Percentiles rank a stretch among this genome's conserved stretches.
phyloP scores from a whole-genome alignment of 2,113 vertebrate genomes.

The Hemibagrus wyckioides region DNA sequence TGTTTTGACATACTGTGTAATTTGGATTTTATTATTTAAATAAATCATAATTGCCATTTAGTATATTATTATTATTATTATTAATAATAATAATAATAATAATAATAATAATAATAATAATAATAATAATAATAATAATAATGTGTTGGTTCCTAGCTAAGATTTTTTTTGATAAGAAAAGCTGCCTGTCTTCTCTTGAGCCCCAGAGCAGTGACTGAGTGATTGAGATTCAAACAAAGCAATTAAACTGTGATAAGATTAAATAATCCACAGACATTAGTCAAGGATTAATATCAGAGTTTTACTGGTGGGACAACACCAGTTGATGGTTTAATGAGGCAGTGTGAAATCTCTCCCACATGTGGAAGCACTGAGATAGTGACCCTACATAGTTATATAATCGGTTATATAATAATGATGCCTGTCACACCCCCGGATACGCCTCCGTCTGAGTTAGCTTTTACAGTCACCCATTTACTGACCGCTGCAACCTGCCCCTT shows the following conservation, averaged over 20 bases:
- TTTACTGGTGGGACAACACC: slow-evolving; percentile 13
- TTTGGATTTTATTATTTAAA: not conserved
- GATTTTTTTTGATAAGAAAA: not conserved
- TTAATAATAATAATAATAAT: not conserved
- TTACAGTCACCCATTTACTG: not conserved
- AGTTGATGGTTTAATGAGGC: not conserved
- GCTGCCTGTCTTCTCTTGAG: not conserved
- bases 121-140: not conserved
- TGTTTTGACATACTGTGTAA: not conserved
- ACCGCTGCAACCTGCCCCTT: not conserved
- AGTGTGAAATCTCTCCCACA: not conserved
- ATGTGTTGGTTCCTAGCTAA: not conserved
- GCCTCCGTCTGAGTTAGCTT: not conserved
- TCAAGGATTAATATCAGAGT: not conserved
- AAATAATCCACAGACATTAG: not conserved
- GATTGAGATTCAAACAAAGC: slow-evolving; percentile 10
- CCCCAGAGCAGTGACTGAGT: slow-evolving; percentile 8
- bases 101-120: not conserved
- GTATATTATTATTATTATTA: not conserved
- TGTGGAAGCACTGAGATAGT: not conserved
- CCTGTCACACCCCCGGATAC: not conserved
- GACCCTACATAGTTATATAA: not conserved
- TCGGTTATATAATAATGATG: not conserved
- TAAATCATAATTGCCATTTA: not conserved
- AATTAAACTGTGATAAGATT: slow-evolving; percentile 15